These are phyloP conservation scores for Philypnodon macrostomus DNA, from an alignment of 2,797 vertebrate species.

Conservation along the genomic window DNA sequence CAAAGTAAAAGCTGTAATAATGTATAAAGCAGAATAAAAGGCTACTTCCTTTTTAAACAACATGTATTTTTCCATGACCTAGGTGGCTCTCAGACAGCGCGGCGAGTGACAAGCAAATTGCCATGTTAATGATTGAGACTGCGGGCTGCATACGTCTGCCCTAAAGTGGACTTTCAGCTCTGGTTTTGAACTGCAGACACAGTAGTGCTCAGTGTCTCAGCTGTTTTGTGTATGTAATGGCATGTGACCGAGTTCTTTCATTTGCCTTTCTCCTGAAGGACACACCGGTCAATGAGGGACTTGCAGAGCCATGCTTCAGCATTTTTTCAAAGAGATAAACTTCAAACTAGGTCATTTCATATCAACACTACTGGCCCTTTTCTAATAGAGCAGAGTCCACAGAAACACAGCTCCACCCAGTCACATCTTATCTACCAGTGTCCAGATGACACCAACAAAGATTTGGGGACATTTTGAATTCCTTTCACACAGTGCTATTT, in stretches of 20 bases:
- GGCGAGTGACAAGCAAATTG: slow-evolving; percentile 39
- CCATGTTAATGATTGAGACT: slow-evolving; percentile 45
- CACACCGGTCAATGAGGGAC: slow-evolving; percentile 44
- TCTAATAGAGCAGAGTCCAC: slow-evolving; percentile 48
- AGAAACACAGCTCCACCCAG: slow-evolving; percentile 46
- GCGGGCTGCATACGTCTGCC: slow-evolving; percentile 13
- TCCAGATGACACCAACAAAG: slow-evolving; percentile 47
- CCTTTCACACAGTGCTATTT: slow-evolving; percentile 13
- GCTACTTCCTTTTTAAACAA: slow-evolving; percentile 41
- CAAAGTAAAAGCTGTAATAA: slow-evolving; percentile 14
- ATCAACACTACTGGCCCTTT: slow-evolving; percentile 32
- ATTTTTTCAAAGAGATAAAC: slow-evolving; percentile 40
- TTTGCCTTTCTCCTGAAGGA: slow-evolving; percentile 14
- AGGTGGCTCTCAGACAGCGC: slow-evolving; percentile 44
- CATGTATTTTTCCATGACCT: slow-evolving; percentile 21
- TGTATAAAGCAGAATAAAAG: slow-evolving; percentile 10
- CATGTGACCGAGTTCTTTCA: slow-evolving; percentile 5
- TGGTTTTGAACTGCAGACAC: not conserved
- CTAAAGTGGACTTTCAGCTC: slow-evolving; percentile 18
- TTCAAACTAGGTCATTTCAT: slow-evolving; percentile 57
- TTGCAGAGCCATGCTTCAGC: slow-evolving; percentile 36
- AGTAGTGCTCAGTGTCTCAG: not conserved
- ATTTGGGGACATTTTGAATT: slow-evolving; percentile 28
- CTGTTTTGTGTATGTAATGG: not conserved
- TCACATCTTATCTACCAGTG: slow-evolving; percentile 46